Percentiles rank a stretch among this genome's conserved stretches.
phyloP scores from a whole-genome alignment of 2,797 vertebrate genomes.

The Coregonus sp. region DNA sequence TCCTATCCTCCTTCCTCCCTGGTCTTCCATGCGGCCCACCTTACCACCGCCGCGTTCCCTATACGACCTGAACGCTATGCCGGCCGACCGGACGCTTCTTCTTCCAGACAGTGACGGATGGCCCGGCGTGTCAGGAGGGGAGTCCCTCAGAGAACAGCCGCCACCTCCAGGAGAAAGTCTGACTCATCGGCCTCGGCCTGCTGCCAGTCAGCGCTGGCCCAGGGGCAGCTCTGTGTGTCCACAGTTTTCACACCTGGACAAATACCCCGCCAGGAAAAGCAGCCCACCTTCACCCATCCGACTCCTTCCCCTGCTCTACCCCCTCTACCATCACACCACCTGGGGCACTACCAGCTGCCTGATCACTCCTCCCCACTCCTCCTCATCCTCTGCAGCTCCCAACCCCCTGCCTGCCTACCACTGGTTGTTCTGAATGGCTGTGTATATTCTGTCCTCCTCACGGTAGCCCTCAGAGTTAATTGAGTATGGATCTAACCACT shows the following conservation, averaged over 20 bases:
- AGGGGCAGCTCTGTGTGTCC: constrained; percentile 65
- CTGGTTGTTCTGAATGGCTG: no score
- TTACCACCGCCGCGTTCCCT: not conserved
- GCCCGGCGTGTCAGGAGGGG: constrained; percentile 14
- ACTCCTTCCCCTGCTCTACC: constrained; percentile 31
- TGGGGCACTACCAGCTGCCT: constrained; percentile 41
- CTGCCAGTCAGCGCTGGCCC: constrained; percentile 59
- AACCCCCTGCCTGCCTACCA: no score
- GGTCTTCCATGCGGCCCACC: not conserved
- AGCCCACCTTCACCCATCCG: constrained; percentile 47
- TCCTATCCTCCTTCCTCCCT: not conserved
- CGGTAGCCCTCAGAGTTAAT: not conserved
- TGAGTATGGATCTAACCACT: not conserved
- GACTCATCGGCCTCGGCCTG: constrained; percentile 67
- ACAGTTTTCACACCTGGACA: constrained; percentile 78
- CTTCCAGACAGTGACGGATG: constrained; percentile 13
- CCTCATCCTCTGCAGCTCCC: not conserved
- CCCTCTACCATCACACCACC: constrained; percentile 45
- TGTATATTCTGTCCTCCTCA: no score
- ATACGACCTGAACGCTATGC: not conserved
- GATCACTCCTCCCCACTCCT: constrained; percentile 30
- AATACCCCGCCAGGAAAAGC: constrained; percentile 74
- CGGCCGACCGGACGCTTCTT: not conserved
- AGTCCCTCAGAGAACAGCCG: constrained; percentile 49
- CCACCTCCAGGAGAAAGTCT: constrained; percentile 70